Evolutionary conservation across 2,797 vertebrate genomes (phyloP).

Genomic region (Tangara arthus): DNA sequence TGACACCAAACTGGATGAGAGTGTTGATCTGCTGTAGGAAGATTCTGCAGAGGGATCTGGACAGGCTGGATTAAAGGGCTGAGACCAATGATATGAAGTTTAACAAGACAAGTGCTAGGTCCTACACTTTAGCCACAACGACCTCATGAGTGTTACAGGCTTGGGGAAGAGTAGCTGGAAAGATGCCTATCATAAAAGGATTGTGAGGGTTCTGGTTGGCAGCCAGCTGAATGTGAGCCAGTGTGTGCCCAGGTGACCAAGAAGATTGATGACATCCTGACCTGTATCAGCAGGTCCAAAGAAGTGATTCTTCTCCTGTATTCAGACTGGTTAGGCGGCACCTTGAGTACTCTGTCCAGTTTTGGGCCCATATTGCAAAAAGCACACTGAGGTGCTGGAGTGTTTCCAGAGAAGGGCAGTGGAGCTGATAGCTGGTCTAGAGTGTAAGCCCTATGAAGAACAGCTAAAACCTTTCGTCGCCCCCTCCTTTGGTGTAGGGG

Average conservation of each 20-base stretch:
- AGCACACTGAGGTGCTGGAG: not conserved
- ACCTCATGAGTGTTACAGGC: not conserved
- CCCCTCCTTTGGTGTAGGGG: not conserved
- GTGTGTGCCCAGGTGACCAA: not conserved
- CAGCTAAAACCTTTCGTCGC: not conserved
- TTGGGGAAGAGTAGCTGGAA: not conserved
- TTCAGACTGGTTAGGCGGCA: not conserved
- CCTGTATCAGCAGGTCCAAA: not conserved
- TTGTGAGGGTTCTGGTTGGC: rapidly evolving
- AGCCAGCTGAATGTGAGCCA: not conserved
- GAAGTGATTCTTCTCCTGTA: not conserved
- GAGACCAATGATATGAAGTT: not conserved
- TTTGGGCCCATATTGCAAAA: not conserved
- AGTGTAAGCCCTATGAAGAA: not conserved
- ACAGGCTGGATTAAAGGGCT: not conserved
- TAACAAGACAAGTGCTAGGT: not conserved
- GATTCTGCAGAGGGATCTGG: not conserved
- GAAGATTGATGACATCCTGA: not conserved
- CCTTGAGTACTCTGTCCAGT: not conserved
- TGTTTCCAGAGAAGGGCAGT: not conserved
- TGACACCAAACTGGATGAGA: not conserved
- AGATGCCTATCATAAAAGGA: not conserved
- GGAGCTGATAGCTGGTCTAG: not conserved
- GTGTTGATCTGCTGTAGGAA: not conserved
- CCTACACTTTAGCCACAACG: not conserved